Evolutionary conservation across 30 jellyfish, hydroid and myxozoan species (phyloP).

Genomic region (Aurelia aurita): DNA sequence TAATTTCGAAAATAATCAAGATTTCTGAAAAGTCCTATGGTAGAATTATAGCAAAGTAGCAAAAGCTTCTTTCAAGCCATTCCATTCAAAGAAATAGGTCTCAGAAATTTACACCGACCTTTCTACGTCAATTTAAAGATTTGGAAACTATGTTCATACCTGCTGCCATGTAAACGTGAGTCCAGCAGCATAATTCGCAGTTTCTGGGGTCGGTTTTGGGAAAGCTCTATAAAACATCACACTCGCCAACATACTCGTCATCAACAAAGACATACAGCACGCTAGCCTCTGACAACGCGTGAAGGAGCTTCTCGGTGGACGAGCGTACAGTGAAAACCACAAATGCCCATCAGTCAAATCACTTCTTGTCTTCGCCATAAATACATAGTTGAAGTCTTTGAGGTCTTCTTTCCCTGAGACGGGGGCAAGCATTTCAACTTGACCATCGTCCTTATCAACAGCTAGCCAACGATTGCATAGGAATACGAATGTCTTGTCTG

Average conservation of each 20-base stretch:
- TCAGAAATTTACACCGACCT: no score
- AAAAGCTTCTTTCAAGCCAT: no score
- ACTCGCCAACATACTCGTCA: slow-evolving; percentile 97
- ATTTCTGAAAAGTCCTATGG: no score
- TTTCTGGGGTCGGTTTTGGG: slow-evolving; percentile 88
- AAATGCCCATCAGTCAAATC: slow-evolving; percentile 91
- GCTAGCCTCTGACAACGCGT: slow-evolving; percentile 95
- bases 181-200: slow-evolving; percentile 85
- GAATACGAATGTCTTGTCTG: slow-evolving; percentile 81
- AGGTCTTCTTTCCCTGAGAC: slow-evolving; percentile 89
- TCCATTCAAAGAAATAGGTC: no score
- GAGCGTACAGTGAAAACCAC: slow-evolving; percentile 97
- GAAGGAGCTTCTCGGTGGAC: slow-evolving; percentile 96
- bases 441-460: slow-evolving; percentile 90
- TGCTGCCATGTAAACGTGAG: slow-evolving; percentile 89
- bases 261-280: slow-evolving; percentile 84
- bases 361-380: slow-evolving; percentile 83
- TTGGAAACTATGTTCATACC: no score
- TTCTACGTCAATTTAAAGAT: no score
- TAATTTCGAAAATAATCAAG: no score
- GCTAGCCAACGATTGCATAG: slow-evolving; percentile 97
- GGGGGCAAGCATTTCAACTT: slow-evolving; percentile 87
- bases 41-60: no score
- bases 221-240: slow-evolving; percentile 80
- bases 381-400: slow-evolving; percentile 89